Percentiles rank a stretch among this genome's conserved stretches.
Evolutionary conservation across 2,113 vertebrate genomes (phyloP).

Genomic region (Lepus timidus): DNA sequence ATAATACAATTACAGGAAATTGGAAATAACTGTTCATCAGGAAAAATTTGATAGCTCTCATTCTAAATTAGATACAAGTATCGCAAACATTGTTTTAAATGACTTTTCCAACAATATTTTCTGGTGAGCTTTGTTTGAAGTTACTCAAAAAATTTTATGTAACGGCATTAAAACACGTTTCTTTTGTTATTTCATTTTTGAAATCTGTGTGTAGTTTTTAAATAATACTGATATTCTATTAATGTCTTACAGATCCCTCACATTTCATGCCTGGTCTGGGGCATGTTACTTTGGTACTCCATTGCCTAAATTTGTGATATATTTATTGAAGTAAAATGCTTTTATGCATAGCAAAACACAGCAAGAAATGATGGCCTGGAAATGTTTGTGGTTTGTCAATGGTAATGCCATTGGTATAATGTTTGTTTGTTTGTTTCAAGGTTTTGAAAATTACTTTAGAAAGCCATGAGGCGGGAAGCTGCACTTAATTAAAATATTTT

Average conservation of each 20-base stretch:
- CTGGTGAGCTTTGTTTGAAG: neutral
- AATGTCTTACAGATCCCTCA: too few relatives aligned
- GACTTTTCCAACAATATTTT: conserved; percentile 25
- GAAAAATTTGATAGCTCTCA: neutral
- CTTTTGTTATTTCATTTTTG: too few relatives aligned
- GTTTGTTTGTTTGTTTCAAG: conserved; percentile 82
- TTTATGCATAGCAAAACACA: conserved; percentile 67
- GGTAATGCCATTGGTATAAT: conserved; percentile 60
- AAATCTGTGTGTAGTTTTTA: too few relatives aligned
- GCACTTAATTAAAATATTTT: conserved; percentile 84
- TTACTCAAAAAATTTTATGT: too few relatives aligned
- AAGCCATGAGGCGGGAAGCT: conserved; percentile 71
- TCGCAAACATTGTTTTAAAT: neutral
- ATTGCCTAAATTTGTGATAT: conserved; percentile 55
- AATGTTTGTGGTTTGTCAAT: conserved; percentile 68
- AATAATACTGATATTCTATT: too few relatives aligned
- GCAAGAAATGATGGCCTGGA: conserved; percentile 55
- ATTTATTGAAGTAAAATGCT: conserved; percentile 72
- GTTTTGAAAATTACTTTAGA: conserved; percentile 82
- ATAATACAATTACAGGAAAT: neutral
- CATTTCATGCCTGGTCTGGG: conserved; percentile 18
- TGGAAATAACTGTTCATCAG: neutral
- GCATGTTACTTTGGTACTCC: neutral
- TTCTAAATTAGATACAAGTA: neutral
- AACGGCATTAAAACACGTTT: too few relatives aligned